These are phyloP conservation scores for Orchesellides sinensis DNA, from an alignment of 2,888 invertebrate species.

Conservation along the genomic window DNA sequence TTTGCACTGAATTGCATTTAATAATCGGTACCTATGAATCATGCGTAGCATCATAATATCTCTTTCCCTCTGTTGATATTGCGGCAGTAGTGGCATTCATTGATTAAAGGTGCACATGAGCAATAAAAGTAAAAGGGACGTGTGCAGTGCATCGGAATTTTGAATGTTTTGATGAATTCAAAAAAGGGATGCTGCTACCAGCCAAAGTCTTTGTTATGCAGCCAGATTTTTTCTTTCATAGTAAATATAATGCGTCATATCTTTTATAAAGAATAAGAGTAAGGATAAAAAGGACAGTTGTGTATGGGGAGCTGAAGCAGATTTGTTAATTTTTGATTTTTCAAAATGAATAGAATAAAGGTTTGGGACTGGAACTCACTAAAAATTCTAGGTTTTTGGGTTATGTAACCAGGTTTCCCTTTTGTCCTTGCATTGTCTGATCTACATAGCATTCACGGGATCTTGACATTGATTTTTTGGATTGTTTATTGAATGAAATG, in stretches of 20 bases:
- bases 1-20: conserved; percentile 14
- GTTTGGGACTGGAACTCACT: background rate
- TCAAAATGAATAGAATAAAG: background rate
- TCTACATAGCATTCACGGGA: background rate
- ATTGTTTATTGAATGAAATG: background rate
- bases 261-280: conserved; percentile 15
- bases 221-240: background rate
- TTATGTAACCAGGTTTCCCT: background rate
- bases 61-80: conserved; percentile 18
- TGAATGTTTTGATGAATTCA: background rate
- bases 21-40: background rate
- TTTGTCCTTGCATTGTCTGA: conserved; percentile 2
- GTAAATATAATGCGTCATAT: background rate
- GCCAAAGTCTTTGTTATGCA: background rate
- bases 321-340: conserved; percentile 1
- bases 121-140: background rate
- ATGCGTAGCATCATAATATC: too few species aligned
- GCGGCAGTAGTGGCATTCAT: background rate
- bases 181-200: background rate
- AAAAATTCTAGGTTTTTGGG: conserved; percentile 28
- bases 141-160: conserved; percentile 4
- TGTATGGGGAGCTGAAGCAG: background rate
- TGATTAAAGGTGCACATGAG: conserved; percentile 45
- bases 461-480: conserved; percentile 33
- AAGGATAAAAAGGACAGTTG: background rate